Base-by-base conservation (phyloP, 2,888 invertebrate species). In the Cosmia trapezina region DNA sequence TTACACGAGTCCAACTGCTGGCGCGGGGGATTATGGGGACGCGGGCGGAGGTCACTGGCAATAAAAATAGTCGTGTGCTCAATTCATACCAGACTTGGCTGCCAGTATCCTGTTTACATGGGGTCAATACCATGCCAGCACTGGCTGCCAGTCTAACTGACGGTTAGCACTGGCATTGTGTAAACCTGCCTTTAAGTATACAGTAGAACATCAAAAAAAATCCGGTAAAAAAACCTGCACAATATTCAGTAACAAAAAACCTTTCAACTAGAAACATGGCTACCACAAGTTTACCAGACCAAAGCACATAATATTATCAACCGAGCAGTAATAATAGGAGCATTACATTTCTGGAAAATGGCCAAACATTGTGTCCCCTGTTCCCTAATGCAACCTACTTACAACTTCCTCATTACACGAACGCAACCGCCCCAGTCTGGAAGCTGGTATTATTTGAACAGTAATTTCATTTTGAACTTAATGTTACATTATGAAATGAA, bases 321-420 rank as follows among this genome's bases (percentile, higher is more conserved):
- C 61, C 17, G 12, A 71, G 7, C 22, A 43, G 54, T 83, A 70
- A 56, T 76, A 74, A 70, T 53, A 59, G 1, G 43, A 61, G n/a
- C 59, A 70, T 80, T 71, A 75, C 66, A 76, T 66, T 81, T 45
- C 74, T 84, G 82, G 86, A 72, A 60, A 60, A 67, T 56, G 22
- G 84, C 86, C 86, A 86, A 83, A 71, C 73, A 84, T 63, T 77
- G 51, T 41, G 70, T 79, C 73, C 67, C 41, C 45, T 37, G 19
- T 19, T 75, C 77, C 43, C 75, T 78, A 81, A 86, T 76, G 75
- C 73, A 68, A 62, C 74, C 70, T 80, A 78, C 83, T 75, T 83
- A 80, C 68, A 59, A 63, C 72, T 73, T 62, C 47, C 70, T 80
- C 72, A 72, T 85, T 65, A 70, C 60, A 60, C 57, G 63, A 66